Conservation (phyloP, 2,888 invertebrate species). For the Euzetes globulus region DNA sequence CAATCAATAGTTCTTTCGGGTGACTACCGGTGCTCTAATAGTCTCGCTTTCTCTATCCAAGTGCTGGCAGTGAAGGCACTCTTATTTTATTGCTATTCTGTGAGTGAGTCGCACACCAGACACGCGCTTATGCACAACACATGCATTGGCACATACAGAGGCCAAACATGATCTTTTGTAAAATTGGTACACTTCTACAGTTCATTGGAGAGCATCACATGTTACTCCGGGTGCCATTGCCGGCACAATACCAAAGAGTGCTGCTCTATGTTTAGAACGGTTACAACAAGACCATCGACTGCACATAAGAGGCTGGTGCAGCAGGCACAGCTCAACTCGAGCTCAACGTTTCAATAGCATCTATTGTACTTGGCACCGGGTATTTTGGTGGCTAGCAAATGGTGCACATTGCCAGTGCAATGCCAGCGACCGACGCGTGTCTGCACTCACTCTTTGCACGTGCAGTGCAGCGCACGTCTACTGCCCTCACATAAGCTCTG, state of each 20-base stretch:
- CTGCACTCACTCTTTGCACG: conserved; percentile 28
- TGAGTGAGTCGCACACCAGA: background rate
- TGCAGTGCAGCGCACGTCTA: background rate
- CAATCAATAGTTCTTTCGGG: background rate
- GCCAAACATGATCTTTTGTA: conserved; percentile 11
- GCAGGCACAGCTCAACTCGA: background rate
- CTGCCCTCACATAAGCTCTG: conserved; percentile 22
- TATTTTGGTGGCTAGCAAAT: conserved; percentile 24
- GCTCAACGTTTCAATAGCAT: background rate
- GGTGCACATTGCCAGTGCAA: conserved; percentile 22
- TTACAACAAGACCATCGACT: conserved; percentile 12
- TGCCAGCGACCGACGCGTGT: conserved; percentile 27
- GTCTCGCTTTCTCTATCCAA: background rate
- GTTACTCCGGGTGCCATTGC: conserved; percentile 12
- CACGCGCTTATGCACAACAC: background rate
- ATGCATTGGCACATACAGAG: background rate
- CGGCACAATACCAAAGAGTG: conserved; percentile 16
- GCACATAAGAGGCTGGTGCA: conserved; percentile 27
- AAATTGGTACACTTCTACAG: conserved; percentile 11
- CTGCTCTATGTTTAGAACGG: conserved; percentile 16
- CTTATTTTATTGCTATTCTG: no score
- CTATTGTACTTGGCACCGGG: conserved; percentile 6
- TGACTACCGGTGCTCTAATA: background rate
- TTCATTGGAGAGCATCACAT: conserved; percentile 27
- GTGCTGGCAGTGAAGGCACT: no score